Evolutionary conservation across 1,140 invertebrate genomes (phyloP).

Genomic region (Maconellicoccus hirsutus): DNA sequence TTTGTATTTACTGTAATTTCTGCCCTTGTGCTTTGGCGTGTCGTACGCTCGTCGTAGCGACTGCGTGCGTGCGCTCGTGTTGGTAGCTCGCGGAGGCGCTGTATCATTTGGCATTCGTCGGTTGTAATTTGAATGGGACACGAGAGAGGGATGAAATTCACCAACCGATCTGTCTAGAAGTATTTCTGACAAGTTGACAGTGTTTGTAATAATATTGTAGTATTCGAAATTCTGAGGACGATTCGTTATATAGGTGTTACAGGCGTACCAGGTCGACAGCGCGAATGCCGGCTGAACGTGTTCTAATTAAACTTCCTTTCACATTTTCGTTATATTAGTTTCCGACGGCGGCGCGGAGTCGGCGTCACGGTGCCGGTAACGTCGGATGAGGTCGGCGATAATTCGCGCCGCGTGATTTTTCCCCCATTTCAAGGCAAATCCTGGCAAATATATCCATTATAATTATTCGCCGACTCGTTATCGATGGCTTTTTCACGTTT

Average conservation of each 20-base stretch:
- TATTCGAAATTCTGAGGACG: constrained; percentile 20
- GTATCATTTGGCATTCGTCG: constrained; percentile 21
- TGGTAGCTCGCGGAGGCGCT: not conserved
- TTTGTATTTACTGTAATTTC: constrained; percentile 15
- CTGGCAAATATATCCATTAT: too few relatives aligned
- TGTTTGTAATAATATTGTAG: constrained; percentile 19
- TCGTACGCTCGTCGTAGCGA: too few relatives aligned
- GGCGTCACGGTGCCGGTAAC: too few relatives aligned
- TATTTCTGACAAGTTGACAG: constrained; percentile 21
- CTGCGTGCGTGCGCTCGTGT: too few relatives aligned
- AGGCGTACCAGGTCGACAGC: not conserved
- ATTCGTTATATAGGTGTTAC: constrained; percentile 20
- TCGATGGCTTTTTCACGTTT: too few relatives aligned
- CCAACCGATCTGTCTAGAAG: constrained; percentile 17
- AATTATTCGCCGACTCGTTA: too few relatives aligned
- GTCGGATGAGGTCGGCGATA: too few relatives aligned
- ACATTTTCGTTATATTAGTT: constrained; percentile 19
- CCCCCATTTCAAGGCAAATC: too few relatives aligned
- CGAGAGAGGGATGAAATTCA: not conserved
- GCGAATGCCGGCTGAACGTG: constrained; percentile 15
- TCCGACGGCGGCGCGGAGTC: too few relatives aligned
- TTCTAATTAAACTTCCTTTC: constrained; percentile 22
- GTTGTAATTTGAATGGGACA: constrained; percentile 12
- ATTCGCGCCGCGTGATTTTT: too few relatives aligned
- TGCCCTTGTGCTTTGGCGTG: not conserved